Percentiles rank a stretch among this genome's conserved stretches.
Evolutionary conservation across 2,888 invertebrate species (phyloP).

Genomic region (Temnothorax ravouxi): DNA sequence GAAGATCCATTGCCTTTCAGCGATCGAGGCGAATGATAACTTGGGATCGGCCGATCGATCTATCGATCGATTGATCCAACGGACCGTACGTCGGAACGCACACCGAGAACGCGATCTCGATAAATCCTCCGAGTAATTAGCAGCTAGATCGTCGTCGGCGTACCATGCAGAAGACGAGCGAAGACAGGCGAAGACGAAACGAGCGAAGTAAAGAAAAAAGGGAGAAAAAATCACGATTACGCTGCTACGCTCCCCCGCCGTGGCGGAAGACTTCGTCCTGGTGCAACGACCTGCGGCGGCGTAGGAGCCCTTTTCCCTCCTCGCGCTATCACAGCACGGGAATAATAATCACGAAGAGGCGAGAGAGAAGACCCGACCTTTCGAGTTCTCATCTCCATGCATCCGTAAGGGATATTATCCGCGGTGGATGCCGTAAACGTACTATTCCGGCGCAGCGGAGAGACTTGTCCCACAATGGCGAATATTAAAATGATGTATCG

Average conservation of each 20-base stretch:
- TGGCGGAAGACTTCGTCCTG: conserved; percentile 57
- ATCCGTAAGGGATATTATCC: conserved; percentile 54
- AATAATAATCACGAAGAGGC: conserved; percentile 67
- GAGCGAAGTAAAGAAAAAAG: conserved; percentile 58
- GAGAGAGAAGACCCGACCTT: conserved; percentile 60
- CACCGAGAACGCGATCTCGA: conserved; percentile 53
- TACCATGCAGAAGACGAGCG: conserved; percentile 32
- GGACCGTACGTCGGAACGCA: conserved; percentile 16
- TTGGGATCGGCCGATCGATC: conserved; percentile 48
- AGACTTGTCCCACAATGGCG: conserved; percentile 45
- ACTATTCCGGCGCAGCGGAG: conserved; percentile 27
- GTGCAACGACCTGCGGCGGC: conserved; percentile 73
- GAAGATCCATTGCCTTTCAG: conserved; percentile 19
- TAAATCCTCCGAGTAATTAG: conserved; percentile 72
- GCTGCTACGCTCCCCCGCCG: conserved; percentile 54
- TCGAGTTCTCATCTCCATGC: conserved; percentile 39
- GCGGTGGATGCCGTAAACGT: conserved; percentile 38
- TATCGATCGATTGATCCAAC: conserved; percentile 47
- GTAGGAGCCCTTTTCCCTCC: conserved; percentile 68
- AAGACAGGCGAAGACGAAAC: conserved; percentile 44
- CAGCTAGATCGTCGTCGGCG: conserved; percentile 59
- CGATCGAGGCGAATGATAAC: conserved; percentile 62
- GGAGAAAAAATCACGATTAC: conserved; percentile 69
- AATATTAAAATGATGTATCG: conserved; percentile 50
- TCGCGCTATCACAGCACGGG: conserved; percentile 60